Evolutionary conservation across 2,113 vertebrate genomes (phyloP), one percentile per base, ranked within the genome.

Genomic region (Pungitius pungitius): DNA sequence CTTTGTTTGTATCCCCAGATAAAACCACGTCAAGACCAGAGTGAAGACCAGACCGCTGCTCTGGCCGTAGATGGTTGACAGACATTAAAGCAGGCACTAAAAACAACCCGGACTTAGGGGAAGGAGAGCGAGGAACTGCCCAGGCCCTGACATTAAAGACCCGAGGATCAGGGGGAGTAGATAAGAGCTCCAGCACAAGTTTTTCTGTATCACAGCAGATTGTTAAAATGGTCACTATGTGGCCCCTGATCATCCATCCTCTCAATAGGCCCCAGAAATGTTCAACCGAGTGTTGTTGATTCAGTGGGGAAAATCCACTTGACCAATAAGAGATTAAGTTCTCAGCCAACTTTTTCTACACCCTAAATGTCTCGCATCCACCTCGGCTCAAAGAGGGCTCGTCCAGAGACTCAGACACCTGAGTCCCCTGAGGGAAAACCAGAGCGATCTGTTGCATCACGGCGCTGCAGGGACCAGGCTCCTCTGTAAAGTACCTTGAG

Each of bases 1-100:
- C 67, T 82, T 81, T 85, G 88, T 92, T 92, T 92, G 79, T 80
- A 82, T 77, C 71, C 69, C 22, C 64, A 87, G 89, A 92, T 88
- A 91, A 92, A 85, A 49, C 67, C 80, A 55, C 30, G 71, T 27
- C 78, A 67, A 77, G 77, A 74, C 57, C 57, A 72, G 78, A 81
- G 72, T 69, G 73, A 75, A 84, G 80, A 82, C 68, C 82, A 81
- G 89, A 73, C 82, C 35, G 55, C 78, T 67, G 63, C 69, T 90
- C 78, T 87, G 81, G 82, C 56, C 35, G 12, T 13, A 72, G 82
- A 82, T 81, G 26, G 70, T 64, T 86, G 86, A 89, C 82, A 89
- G 85, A 87, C 84, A 70, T 81, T 90, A 88, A 88, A 89, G 84
- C 77, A 49, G 80, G 49, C 81, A 72, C 80, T 86, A 81, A 86